These are phyloP conservation scores for Meandrusa payeni DNA, from an alignment of 2,888 invertebrate species.

Conservation along the genomic window DNA sequence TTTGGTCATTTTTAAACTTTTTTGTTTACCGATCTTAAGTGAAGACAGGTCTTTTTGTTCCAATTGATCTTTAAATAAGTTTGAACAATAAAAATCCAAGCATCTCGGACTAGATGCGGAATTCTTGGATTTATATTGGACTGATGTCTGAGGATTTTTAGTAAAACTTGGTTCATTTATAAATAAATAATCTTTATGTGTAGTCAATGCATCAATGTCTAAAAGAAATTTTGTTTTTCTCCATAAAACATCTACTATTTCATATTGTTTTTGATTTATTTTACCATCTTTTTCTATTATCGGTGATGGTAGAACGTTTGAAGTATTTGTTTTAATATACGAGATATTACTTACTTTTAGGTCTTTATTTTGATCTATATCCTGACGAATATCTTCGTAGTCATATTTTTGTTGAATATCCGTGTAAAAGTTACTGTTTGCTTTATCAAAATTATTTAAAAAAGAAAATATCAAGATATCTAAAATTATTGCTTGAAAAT, in stretches of 20 bases:
- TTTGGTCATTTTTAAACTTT: neutral
- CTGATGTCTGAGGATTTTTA: conserved; percentile 4
- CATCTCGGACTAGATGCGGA: conserved; percentile 48
- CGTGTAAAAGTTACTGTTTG: conserved; percentile 1
- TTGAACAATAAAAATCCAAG: conserved; percentile 68
- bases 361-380: neutral
- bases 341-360: neutral
- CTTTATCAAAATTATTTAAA: neutral
- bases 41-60: conserved; percentile 28
- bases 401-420: neutral
- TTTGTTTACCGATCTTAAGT: neutral
- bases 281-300: conserved; percentile 45
- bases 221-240: conserved; percentile 51
- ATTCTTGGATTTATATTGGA: conserved; percentile 21
- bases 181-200: conserved; percentile 5
- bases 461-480: neutral
- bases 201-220: conserved; percentile 35
- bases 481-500: conserved; percentile 1
- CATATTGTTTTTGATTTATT: conserved; percentile 53
- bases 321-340: neutral
- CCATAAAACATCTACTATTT: conserved; percentile 58
- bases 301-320: conserved; percentile 10
- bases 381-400: neutral
- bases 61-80: conserved; percentile 41
- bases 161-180: conserved; percentile 3